Evolutionary conservation across 2,113 vertebrate genomes (phyloP).

Genomic region (Psephotus haematonotus): DNA sequence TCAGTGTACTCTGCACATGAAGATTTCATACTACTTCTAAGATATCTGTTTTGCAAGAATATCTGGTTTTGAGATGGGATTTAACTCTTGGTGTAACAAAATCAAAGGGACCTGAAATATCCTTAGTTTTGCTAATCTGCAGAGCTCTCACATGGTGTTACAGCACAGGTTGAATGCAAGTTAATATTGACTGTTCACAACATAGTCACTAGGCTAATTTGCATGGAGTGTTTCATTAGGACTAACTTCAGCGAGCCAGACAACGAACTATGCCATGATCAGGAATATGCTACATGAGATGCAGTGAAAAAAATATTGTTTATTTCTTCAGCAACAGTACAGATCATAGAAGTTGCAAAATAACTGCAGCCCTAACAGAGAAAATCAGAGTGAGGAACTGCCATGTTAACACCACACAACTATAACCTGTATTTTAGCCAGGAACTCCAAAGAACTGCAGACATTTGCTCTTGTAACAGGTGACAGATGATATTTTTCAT

Average conservation of each 20-base stretch:
- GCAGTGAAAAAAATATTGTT: background rate
- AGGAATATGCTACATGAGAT: background rate
- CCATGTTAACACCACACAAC: background rate
- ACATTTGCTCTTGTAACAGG: background rate
- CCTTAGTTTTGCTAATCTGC: background rate
- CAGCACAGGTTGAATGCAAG: background rate
- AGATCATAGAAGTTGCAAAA: background rate
- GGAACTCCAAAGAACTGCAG: background rate
- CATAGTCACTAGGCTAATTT: background rate
- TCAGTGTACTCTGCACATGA: background rate
- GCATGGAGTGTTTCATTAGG: background rate
- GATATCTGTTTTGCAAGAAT: constrained; percentile 46
- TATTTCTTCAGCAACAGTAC: background rate
- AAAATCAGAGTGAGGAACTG: background rate
- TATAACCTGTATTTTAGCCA: background rate
- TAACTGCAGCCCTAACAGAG: background rate
- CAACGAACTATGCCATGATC: background rate
- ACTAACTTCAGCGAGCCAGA: background rate
- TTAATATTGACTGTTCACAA: background rate
- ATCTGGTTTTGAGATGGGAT: constrained; percentile 7
- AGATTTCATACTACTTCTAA: background rate
- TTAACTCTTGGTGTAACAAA: constrained; percentile 8
- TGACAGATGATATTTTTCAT: background rate
- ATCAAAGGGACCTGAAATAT: background rate
- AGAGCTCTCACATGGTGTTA: background rate